Evolutionary conservation across 1,140 invertebrate species (phyloP).

Genomic region (Panagrolaimus sp.): DNA sequence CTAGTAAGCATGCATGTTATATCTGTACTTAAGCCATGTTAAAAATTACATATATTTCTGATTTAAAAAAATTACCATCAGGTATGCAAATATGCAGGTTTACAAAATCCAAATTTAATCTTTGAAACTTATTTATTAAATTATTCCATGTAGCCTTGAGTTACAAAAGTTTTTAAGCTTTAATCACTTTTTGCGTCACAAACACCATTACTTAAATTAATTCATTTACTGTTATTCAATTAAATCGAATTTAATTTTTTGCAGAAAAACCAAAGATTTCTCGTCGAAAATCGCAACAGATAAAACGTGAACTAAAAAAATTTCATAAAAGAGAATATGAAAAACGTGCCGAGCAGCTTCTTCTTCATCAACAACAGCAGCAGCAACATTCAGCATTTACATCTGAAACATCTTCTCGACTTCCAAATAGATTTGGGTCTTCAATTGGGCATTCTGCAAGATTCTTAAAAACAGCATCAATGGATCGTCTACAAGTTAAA

Average conservation of each 20-base stretch:
- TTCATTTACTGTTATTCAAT: not conserved
- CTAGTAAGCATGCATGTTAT: too few relatives aligned
- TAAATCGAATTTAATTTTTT: not conserved
- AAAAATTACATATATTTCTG: too few relatives aligned
- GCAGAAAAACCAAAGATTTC: conserved; percentile 4
- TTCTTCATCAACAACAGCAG: not conserved
- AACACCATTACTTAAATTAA: too few relatives aligned
- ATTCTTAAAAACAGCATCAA: conserved; percentile 10
- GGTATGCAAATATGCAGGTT: too few relatives aligned
- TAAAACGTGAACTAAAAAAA: conserved; percentile 2
- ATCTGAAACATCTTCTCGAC: not conserved
- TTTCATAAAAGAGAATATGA: conserved; percentile 10
- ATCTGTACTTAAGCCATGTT: too few relatives aligned
- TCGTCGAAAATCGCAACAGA: not conserved
- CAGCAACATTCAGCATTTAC: not conserved
- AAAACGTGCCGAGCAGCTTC: not conserved
- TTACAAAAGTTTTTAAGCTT: too few relatives aligned
- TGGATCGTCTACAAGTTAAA: not conserved
- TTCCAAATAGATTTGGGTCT: not conserved
- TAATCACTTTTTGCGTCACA: too few relatives aligned
- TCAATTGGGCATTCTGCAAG: not conserved
- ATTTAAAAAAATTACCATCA: too few relatives aligned
- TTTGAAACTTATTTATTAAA: too few relatives aligned
- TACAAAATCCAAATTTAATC: too few relatives aligned
- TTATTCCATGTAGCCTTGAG: too few relatives aligned